Conservation (phyloP, 2,888 invertebrate species). For the Galerucella nymphaeae region DNA sequence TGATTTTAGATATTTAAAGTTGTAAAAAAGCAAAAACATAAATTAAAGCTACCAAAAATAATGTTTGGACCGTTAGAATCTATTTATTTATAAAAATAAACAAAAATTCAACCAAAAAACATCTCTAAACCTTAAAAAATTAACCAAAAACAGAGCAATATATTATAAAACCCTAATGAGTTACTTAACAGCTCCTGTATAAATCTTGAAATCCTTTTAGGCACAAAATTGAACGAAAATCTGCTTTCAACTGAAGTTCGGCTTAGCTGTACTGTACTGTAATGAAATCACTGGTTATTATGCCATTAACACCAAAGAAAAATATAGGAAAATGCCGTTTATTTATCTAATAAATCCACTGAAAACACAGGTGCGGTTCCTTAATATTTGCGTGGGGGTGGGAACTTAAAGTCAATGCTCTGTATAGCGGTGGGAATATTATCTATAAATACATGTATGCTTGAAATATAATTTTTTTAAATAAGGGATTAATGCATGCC, state of each 20-base stretch:
- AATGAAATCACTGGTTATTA: slow-evolving; percentile 7
- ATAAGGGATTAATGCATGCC: no score
- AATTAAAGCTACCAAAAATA: no score
- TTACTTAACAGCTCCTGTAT: neutral
- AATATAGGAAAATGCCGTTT: slow-evolving; percentile 31
- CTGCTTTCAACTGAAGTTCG: neutral
- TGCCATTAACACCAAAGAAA: slow-evolving; percentile 25
- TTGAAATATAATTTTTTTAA: no score
- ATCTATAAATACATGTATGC: neutral
- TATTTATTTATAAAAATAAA: no score
- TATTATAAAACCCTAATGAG: no score
- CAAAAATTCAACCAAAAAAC: no score
- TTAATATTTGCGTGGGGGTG: slow-evolving; percentile 30
- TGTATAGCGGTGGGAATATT: slow-evolving; percentile 3
- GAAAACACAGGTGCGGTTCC: slow-evolving; percentile 33
- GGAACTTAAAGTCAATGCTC: slow-evolving; percentile 27
- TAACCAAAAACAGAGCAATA: no score
- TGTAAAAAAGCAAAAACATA: no score
- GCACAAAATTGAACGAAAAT: neutral
- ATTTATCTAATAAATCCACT: slow-evolving; percentile 30
- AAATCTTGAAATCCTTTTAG: neutral
- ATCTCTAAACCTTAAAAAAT: no score
- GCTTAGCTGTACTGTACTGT: neutral
- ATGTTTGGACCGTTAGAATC: no score
- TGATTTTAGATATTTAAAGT: no score